Evolutionary conservation across 2,797 vertebrate genomes (phyloP).

Genomic region (Pseudochaenichthys georgianus): DNA sequence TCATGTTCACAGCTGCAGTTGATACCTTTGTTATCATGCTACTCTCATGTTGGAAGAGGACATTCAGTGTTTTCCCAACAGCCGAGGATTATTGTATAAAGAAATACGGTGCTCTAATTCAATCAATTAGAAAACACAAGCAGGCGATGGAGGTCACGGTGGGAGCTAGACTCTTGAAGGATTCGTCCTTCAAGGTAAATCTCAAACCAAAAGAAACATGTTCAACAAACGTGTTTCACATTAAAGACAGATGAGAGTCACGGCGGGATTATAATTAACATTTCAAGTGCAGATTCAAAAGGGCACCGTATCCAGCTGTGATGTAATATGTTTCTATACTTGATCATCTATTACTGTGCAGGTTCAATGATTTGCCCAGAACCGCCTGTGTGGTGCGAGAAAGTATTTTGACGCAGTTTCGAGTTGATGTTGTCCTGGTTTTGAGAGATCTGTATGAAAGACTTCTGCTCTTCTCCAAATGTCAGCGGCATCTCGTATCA

Average conservation of each 20-base stretch:
- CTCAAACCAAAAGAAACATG: background rate
- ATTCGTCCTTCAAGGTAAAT: too few species aligned
- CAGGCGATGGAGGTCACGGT: slow-evolving; percentile 7
- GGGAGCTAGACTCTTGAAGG: too few species aligned
- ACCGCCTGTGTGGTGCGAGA: too few species aligned
- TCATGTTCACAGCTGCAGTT: too few species aligned
- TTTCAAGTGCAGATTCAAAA: background rate
- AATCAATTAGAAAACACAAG: slow-evolving; percentile 43
- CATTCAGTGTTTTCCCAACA: background rate
- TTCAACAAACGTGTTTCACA: background rate
- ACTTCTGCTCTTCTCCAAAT: background rate
- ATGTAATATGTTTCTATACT: too few species aligned
- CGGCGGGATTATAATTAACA: background rate
- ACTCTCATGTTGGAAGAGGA: too few species aligned
- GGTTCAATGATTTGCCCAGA: background rate
- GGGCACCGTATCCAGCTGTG: background rate
- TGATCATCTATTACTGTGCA: background rate
- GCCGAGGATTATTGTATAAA: slow-evolving; percentile 28
- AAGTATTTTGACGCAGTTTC: background rate
- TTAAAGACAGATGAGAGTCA: background rate
- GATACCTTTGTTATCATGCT: too few species aligned
- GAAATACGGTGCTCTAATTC: slow-evolving; percentile 46
- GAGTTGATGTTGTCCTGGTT: background rate
- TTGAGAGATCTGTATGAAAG: background rate
- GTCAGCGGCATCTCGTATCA: too few species aligned